Evolutionary conservation across 53 echinoderm and acorn worm species (phyloP).

Genomic region (Crossaster papposus): DNA sequence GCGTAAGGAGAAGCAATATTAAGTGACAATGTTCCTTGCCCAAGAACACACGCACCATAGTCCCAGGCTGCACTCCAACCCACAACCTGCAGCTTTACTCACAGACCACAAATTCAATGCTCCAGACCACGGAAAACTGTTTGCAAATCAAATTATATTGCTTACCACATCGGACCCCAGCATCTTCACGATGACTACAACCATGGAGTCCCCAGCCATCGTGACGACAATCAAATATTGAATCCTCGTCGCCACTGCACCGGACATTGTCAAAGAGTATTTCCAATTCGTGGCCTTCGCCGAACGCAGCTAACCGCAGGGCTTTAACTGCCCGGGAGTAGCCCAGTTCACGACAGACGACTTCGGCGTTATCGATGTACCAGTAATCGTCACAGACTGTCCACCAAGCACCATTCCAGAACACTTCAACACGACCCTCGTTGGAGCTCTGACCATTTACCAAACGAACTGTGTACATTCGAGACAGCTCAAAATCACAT

Average conservation of each 20-base stretch:
- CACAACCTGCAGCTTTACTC: no score
- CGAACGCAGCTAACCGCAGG: neutral
- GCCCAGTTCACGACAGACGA: conserved; percentile 60
- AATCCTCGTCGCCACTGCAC: conserved; percentile 8
- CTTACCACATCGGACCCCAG: conserved; percentile 28
- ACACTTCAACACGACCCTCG: conserved; percentile 60
- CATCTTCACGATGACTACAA: conserved; percentile 5
- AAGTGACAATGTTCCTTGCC: no score
- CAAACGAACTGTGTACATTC: conserved; percentile 35
- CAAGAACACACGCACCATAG: no score
- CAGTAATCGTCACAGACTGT: conserved; percentile 54
- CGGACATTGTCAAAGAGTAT: neutral
- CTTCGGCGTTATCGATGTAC: conserved; percentile 50
- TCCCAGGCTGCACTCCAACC: no score
- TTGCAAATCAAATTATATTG: neutral
- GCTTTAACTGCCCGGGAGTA: conserved; percentile 20
- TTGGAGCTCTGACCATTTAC: conserved; percentile 23
- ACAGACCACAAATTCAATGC: no score
- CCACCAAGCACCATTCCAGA: conserved; percentile 54
- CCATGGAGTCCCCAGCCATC: neutral
- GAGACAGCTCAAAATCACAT: neutral
- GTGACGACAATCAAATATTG: conserved; percentile 33
- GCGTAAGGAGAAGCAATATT: no score
- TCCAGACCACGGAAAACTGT: no score
- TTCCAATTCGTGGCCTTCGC: neutral